phyloP scores from a whole-genome alignment of 92 coral and sea anemone genomes.

The Montipora capitata region DNA sequence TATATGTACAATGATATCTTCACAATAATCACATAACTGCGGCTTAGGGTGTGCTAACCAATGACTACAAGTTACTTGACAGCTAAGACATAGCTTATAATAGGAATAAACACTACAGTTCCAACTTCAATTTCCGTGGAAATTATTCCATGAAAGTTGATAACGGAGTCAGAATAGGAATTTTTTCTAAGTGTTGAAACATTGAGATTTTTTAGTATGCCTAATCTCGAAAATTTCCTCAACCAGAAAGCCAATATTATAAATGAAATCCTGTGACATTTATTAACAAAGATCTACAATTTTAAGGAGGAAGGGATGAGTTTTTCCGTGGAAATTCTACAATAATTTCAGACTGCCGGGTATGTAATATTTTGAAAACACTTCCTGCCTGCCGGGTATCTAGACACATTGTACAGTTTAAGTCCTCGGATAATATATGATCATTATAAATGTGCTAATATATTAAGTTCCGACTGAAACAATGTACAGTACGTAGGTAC shows the following conservation, averaged over 20 bases:
- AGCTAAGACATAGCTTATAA: too few relatives aligned
- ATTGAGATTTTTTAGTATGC: not conserved
- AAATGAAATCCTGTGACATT: not conserved
- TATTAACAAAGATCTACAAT: not conserved
- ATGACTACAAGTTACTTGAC: too few relatives aligned
- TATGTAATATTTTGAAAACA: conserved; percentile 1
- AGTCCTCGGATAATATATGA: not conserved
- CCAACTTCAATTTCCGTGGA: not conserved
- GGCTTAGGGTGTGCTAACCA: too few relatives aligned
- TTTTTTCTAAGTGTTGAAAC: not conserved
- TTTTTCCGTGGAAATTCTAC: not conserved
- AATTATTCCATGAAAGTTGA: conserved; percentile 1
- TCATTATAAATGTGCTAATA: not conserved
- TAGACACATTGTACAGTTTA: too few relatives aligned
- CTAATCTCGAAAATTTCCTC: not conserved
- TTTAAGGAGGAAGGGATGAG: conserved; percentile 1
- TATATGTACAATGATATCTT: too few relatives aligned
- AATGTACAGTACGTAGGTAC: not conserved
- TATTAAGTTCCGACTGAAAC: not conserved
- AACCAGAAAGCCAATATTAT: not conserved
- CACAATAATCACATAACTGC: too few relatives aligned
- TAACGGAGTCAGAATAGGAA: conserved; percentile 6
- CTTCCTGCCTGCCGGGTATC: not conserved
- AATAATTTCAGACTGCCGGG: conserved; percentile 12
- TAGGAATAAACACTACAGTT: too few relatives aligned